Evolutionary conservation across 2,113 vertebrate species (phyloP).

Genomic region (Paracanthobrama guichenoti): DNA sequence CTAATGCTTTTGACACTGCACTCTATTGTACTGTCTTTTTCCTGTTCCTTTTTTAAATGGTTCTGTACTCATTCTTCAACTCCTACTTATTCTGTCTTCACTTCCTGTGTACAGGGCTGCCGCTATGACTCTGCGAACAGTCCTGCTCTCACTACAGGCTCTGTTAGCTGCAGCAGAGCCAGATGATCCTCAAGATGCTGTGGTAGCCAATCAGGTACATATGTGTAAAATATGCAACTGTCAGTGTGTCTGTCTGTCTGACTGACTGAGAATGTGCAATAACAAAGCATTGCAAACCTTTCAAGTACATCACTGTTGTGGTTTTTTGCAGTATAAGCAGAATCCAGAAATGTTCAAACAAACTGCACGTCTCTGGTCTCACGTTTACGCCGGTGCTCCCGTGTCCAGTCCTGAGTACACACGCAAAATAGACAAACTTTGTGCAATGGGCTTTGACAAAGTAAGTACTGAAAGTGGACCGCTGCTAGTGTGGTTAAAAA

Average conservation of each 20-base stretch:
- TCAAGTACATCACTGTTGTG: neutral
- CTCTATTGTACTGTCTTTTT: neutral
- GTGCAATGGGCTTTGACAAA: conserved; percentile 99
- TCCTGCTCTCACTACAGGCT: conserved; percentile 95
- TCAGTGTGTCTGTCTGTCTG: neutral
- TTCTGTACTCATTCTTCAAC: neutral
- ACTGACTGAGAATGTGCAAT: neutral
- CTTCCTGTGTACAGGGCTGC: conserved; percentile 82
- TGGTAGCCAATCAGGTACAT: conserved; percentile 95
- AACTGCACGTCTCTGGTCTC: conserved; percentile 95
- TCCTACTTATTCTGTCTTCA: neutral
- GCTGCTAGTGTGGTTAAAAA: neutral
- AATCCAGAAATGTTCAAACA: conserved; percentile 99
- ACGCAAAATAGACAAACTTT: conserved; percentile 99
- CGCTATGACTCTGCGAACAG: conserved; percentile 96
- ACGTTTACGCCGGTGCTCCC: conserved; percentile 94
- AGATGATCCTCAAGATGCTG: conserved; percentile 96
- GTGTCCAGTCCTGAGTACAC: conserved; percentile 95
- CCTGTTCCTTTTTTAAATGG: neutral
- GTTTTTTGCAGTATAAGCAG: conserved; percentile 88
- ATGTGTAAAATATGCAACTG: neutral
- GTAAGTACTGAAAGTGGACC: conserved; percentile 67
- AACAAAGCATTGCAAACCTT: neutral
- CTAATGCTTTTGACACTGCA: neutral
- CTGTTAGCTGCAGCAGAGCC: conserved; percentile 94